phyloP scores from a whole-genome alignment of 2,113 vertebrate genomes.

The Eulemur rufifrons region DNA sequence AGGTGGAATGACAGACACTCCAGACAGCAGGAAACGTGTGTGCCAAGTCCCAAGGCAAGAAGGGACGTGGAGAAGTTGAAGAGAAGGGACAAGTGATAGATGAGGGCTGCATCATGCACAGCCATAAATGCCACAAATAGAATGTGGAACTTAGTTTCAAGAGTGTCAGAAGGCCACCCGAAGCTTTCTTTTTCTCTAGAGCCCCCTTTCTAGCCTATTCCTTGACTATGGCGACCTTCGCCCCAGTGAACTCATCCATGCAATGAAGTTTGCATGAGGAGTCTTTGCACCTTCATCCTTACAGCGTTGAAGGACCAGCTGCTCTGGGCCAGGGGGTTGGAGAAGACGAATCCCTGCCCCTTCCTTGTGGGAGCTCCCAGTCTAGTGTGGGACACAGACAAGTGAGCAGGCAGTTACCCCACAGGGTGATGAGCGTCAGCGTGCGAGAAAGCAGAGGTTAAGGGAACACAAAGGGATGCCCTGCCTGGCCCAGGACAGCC shows the following conservation, averaged over 20 bases:
- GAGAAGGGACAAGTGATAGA: too few species aligned
- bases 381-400: neutral
- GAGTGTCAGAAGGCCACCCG: too few species aligned
- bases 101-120: rapidly evolving
- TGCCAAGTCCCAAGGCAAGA: neutral
- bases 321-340: neutral
- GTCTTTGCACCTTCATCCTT: neutral
- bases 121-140: rapidly evolving
- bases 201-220: neutral
- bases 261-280: rapidly evolving
- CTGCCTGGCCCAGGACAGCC: too few species aligned
- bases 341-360: too few species aligned
- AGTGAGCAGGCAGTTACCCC: neutral
- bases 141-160: neutral
- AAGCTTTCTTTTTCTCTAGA: neutral
- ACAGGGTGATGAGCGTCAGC: neutral
- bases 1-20: neutral
- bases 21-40: neutral
- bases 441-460: neutral
- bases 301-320: neutral
- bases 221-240: neutral
- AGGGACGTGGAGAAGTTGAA: neutral
- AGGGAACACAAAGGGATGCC: neutral
- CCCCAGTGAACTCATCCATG: neutral
- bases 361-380: neutral